These are phyloP conservation scores for Callipepla squamata DNA, from an alignment of 2,113 vertebrate genomes.

Conservation along the genomic window DNA sequence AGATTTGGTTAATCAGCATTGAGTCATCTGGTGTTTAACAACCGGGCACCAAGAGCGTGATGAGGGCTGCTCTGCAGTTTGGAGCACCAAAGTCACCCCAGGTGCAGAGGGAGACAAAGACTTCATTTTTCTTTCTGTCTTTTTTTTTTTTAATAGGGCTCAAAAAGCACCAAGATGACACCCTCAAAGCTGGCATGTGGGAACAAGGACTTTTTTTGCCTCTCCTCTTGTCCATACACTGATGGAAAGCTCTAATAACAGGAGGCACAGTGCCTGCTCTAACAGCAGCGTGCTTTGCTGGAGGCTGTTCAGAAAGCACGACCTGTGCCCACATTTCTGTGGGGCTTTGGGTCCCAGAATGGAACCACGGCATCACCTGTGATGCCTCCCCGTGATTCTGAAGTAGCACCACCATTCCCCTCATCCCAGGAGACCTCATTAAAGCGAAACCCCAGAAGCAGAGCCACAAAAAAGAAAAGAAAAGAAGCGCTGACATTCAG, in stretches of 20 bases:
- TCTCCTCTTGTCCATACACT: no score
- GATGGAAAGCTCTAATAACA: no score
- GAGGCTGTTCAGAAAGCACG: not conserved
- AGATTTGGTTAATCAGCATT: not conserved
- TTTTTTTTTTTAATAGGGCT: not conserved
- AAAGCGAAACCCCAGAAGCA: conserved; percentile 10
- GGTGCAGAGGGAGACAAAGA: not conserved
- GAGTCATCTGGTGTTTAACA: not conserved
- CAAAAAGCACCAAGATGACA: not conserved
- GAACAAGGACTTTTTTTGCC: not conserved
- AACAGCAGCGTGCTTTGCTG: not conserved
- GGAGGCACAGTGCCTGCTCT: no score
- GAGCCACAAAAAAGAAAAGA: not conserved
- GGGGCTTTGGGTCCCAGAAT: not conserved
- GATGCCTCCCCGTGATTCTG: not conserved
- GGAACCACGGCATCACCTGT: no score
- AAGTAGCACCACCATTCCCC: not conserved
- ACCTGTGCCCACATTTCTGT: not conserved
- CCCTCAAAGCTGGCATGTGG: not conserved
- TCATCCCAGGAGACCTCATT: conserved; percentile 24
- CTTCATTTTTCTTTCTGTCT: not conserved
- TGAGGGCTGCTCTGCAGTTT: no score
- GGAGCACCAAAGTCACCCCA: not conserved
- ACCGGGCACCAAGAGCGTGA: not conserved
- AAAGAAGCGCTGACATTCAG: not conserved